These are phyloP conservation scores for Etheostoma perlongum DNA, from an alignment of 2,797 vertebrate genomes.

Conservation along the genomic window DNA sequence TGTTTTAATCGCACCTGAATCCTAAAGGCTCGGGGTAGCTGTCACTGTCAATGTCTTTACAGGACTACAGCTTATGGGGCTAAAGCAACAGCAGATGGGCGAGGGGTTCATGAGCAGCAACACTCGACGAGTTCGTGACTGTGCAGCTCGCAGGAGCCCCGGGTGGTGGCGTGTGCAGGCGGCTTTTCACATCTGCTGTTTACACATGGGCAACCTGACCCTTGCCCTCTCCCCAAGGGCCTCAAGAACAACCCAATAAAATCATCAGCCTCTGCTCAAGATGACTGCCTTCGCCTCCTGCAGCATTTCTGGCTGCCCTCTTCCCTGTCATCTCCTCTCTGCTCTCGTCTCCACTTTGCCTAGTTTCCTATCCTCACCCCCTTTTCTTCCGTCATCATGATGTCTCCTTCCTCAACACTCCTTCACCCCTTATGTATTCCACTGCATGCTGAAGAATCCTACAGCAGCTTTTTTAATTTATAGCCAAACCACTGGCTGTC, in stretches of 20 bases:
- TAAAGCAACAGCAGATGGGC: conserved; percentile 69
- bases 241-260: conserved; percentile 49
- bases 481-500: conserved; percentile 43
- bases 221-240: conserved; percentile 59
- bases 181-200: conserved; percentile 80
- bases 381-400: not conserved
- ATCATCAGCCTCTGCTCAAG: conserved; percentile 55
- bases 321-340: conserved; percentile 34
- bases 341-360: conserved; percentile 24
- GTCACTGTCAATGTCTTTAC: conserved; percentile 70
- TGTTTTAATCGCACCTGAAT: conserved; percentile 80
- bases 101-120: conserved; percentile 36
- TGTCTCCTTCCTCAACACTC: not conserved
- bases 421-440: conserved; percentile 7
- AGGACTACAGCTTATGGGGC: conserved; percentile 67
- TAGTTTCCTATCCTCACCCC: conserved; percentile 8
- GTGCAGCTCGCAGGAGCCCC: conserved; percentile 62
- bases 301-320: conserved; percentile 28
- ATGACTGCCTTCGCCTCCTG: conserved; percentile 47
- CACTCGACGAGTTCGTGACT: conserved; percentile 59
- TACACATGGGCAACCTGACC: conserved; percentile 74
- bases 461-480: conserved; percentile 57
- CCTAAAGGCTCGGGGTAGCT: conserved; percentile 69
- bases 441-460: conserved; percentile 23
- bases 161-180: conserved; percentile 60